Evolutionary conservation across 1,140 invertebrate genomes (phyloP), one percentile per base, ranked within the genome.

Genomic region (Drosophila triauraria): DNA sequence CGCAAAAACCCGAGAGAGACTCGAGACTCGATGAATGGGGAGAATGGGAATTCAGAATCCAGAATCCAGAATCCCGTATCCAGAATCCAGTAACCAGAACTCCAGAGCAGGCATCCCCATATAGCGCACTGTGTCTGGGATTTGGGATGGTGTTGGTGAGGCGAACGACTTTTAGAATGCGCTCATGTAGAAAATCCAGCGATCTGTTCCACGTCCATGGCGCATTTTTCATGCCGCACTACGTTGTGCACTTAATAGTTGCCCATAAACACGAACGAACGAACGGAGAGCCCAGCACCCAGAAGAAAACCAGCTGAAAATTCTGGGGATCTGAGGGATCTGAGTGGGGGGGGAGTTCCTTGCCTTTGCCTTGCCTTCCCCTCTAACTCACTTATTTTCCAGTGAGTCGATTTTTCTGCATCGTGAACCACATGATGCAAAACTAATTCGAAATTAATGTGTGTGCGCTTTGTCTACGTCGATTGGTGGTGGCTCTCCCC

Each of bases 381-480:
- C 40, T n/a, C 5, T 4, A 38, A 15, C 53, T 56, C 53, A 56
- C 53, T 56, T 56, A 40, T 25, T 56, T 56, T 65, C 40, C 78
- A 64, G 67, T 62, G 81, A 84, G 77, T 84, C 79, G 86, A 90
- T 90, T 90, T 90, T 90, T 90, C 86, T 90, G 86, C 86, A 91
- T 90, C 86, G 86, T 91, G 86, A 90, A 91, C 79, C 86, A 91
- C 82, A 91, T 91, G 86, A 91, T 91, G 86, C 86, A 91, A 91
- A 91, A 91, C 86, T 91, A 91, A 91, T 91, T 91, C 80, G 86
- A 91, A 91, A 91, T 91, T 91, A 91, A 91, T 91, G 86, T 86
- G 86, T 91, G 86, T 91, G 81, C 78, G 85, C 84, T 90, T 84
- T 90, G 85, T 87, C 84, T 87, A 70, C 78, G 79, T 68, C 82